These are phyloP conservation scores for Luscinia luscinia DNA, from an alignment of 2,797 vertebrate genomes.

Conservation along the genomic window DNA sequence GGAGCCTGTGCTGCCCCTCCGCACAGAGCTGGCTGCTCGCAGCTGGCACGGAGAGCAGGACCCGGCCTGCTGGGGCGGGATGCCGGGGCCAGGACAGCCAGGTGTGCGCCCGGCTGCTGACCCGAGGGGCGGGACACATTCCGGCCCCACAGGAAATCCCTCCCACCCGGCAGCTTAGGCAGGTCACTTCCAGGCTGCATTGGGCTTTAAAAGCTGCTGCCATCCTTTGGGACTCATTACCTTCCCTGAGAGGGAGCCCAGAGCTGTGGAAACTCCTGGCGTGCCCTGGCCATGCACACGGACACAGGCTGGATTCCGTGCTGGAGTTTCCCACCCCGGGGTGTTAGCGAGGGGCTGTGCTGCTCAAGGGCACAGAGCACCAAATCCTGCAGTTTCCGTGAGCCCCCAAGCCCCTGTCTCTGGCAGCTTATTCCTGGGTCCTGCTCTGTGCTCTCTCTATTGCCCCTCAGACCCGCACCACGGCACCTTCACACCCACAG, in stretches of 20 bases:
- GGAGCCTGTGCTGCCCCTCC: neutral
- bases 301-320: neutral
- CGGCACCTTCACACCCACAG: accelerated
- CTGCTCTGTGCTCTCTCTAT: neutral
- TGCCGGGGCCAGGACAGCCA: accelerated
- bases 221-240: neutral
- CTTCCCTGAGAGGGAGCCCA: neutral
- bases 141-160: neutral
- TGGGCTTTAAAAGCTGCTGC: neutral
- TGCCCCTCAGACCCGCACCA: neutral
- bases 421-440: neutral
- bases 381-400: neutral
- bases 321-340: neutral
- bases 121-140: neutral
- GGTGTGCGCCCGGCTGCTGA: neutral
- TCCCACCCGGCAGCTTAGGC: neutral
- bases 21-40: accelerated
- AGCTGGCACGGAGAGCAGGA: neutral
- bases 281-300: accelerated
- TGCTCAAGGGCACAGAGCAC: neutral
- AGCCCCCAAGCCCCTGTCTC: accelerated
- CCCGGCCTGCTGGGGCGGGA: neutral
- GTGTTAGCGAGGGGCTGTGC: neutral
- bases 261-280: neutral
- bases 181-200: neutral